Evolutionary conservation across 2,888 invertebrate species (phyloP).

Genomic region (Nymphalis urticae): DNA sequence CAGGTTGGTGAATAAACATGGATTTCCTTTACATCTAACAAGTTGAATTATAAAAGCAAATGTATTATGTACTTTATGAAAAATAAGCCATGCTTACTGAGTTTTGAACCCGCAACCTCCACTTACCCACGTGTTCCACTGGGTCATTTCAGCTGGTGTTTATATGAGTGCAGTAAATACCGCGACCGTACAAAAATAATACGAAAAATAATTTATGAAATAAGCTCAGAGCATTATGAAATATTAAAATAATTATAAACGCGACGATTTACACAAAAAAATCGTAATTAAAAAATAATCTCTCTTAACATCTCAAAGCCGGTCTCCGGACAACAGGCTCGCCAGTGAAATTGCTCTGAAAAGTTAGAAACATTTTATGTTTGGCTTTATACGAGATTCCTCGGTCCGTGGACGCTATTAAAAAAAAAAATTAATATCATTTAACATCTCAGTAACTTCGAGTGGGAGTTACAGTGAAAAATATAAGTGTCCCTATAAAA

Average conservation of each 20-base stretch:
- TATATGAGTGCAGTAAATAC: too few species aligned
- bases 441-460: conserved; percentile 17
- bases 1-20: too few species aligned
- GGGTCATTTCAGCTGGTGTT: too few species aligned
- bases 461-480: conserved; percentile 28
- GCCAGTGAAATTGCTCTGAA: not conserved
- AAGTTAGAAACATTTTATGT: conserved; percentile 7
- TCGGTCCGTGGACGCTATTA: conserved; percentile 17
- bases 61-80: too few species aligned
- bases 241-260: not conserved
- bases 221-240: not conserved
- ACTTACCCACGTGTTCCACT: not conserved
- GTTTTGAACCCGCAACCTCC: too few species aligned
- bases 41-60: too few species aligned
- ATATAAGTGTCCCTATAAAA: conserved; percentile 32
- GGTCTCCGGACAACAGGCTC: not conserved
- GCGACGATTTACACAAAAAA: not conserved
- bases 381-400: not conserved
- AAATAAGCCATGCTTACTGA: too few species aligned
- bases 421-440: conserved; percentile 28
- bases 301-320: not conserved
- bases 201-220: too few species aligned
- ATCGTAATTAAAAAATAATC: conserved; percentile 12
- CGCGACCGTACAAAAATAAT: too few species aligned
- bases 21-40: too few species aligned